These are phyloP conservation scores for Myrmophylax atrothorax DNA, from an alignment of 2,113 vertebrate species.

Conservation along the genomic window DNA sequence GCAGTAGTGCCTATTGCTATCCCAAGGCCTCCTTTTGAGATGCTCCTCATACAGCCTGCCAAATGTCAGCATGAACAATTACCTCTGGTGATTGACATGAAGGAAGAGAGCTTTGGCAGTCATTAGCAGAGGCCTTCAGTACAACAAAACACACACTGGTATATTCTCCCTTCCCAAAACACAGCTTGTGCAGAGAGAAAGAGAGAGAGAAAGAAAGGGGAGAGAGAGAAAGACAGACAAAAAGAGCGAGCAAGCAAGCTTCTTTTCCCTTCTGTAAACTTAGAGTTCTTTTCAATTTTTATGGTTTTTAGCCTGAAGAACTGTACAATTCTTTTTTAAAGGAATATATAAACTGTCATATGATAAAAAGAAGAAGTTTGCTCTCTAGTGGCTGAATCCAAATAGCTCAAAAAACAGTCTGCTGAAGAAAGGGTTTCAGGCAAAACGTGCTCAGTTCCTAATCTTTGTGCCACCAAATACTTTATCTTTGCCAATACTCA, in stretches of 20 bases:
- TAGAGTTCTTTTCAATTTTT: constrained; percentile 1
- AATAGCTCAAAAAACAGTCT: constrained; percentile 44
- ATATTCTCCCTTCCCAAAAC: not conserved
- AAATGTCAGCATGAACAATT: not conserved
- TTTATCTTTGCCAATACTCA: constrained; percentile 1
- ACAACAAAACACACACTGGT: not conserved
- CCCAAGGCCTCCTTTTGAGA: constrained; percentile 16
- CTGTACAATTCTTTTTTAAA: not conserved
- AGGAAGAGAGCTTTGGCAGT: not conserved
- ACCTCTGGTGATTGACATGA: not conserved
- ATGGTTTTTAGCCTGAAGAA: not conserved
- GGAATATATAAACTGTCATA: constrained; percentile 8
- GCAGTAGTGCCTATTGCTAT: not conserved
- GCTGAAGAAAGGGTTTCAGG: not conserved
- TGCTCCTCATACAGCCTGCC: not conserved
- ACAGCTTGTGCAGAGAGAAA: not conserved
- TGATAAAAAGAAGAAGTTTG: constrained; percentile 76
- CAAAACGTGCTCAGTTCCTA: not conserved
- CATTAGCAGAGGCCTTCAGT: not conserved
- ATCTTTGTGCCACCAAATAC: not conserved
- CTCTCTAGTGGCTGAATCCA: constrained; percentile 75
- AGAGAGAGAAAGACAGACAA: not conserved
- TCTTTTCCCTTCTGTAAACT: constrained; percentile 27
- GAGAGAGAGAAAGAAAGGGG: not conserved
- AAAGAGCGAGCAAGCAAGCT: not conserved